phyloP scores from a whole-genome alignment of 2,113 vertebrate genomes.

The Oryctolagus cuniculus region DNA sequence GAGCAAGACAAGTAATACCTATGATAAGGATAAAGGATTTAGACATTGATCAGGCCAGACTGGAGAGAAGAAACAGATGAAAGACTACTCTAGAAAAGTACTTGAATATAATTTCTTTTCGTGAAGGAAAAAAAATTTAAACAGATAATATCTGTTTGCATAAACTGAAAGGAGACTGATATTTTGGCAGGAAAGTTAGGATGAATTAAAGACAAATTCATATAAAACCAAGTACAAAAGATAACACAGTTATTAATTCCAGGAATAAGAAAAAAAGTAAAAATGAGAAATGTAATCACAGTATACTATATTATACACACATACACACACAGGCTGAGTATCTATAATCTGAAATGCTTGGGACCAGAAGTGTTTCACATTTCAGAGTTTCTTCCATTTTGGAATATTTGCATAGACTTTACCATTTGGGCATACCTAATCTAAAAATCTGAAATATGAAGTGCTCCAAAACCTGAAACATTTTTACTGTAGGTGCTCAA shows the following conservation, averaged over 20 bases:
- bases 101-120: not conserved
- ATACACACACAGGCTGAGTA: too few species aligned
- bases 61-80: not conserved
- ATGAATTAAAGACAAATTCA: constrained; percentile 19
- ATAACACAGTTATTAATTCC: constrained; percentile 9
- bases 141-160: not conserved
- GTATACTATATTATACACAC: not conserved
- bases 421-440: too few species aligned
- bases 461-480: too few species aligned
- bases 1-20: not conserved
- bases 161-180: not conserved
- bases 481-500: not conserved
- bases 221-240: constrained; percentile 46
- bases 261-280: not conserved
- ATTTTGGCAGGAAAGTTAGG: not conserved
- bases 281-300: constrained; percentile 45
- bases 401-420: too few species aligned
- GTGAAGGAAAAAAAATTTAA: constrained; percentile 30
- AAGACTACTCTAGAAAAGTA: not conserved
- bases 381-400: too few species aligned
- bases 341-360: too few species aligned
- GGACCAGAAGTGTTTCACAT: too few species aligned
- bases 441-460: too few species aligned
- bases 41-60: not conserved
- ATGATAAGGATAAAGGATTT: not conserved